A percentile compares a stretch with the other conserved stretches of the same genome.
Conservation (phyloP, 2,113 vertebrate genomes). For the Macroglossus sobrinus region DNA sequence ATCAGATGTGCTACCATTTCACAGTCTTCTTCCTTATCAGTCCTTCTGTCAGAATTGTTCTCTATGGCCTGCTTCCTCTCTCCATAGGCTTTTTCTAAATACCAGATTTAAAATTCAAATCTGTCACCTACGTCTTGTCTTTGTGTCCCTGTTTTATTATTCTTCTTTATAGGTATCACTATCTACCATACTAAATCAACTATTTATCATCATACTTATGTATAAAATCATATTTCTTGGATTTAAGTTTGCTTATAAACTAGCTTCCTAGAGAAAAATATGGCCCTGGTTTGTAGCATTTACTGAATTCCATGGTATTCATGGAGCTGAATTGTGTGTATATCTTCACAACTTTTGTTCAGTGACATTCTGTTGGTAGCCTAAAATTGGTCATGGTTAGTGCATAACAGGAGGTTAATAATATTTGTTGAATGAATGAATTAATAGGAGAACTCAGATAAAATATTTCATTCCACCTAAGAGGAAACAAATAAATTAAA, state of each 20-base stretch:
- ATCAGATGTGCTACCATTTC: background rate
- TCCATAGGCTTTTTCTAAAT: background rate
- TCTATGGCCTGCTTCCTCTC: background rate
- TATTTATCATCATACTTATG: background rate
- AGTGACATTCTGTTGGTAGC: background rate
- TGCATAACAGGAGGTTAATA: background rate
- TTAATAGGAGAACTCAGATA: background rate
- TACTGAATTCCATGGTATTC: background rate
- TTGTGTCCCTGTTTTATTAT: background rate
- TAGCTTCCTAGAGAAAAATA: background rate
- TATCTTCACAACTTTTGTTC: background rate
- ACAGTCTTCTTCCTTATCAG: background rate
- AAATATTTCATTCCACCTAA: background rate
- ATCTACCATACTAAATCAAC: background rate
- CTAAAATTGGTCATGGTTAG: background rate
- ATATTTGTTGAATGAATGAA: background rate
- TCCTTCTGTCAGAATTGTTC: background rate
- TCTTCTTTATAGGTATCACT: background rate
- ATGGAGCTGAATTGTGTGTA: background rate
- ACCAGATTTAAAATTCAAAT: background rate
- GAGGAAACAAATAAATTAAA: background rate
- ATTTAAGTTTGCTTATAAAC: background rate
- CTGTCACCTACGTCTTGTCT: background rate
- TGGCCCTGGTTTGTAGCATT: background rate
- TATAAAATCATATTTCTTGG: background rate